phyloP scores from a whole-genome alignment of 2,888 invertebrate species.

The Electrophaes corylata region DNA sequence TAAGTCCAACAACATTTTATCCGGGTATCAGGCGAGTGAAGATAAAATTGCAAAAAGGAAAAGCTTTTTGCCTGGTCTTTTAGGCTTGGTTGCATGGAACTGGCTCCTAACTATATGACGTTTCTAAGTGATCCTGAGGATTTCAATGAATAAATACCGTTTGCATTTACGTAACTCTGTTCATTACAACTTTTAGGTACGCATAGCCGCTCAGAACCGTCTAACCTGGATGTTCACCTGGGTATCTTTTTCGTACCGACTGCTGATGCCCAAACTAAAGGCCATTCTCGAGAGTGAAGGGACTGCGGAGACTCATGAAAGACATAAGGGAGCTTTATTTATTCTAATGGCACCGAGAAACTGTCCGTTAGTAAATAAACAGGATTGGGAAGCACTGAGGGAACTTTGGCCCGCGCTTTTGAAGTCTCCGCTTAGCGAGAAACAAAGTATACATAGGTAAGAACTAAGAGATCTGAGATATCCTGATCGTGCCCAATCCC shows the following conservation, averaged over 20 bases:
- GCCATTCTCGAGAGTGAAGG: slow-evolving; percentile 78
- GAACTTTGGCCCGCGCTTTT: slow-evolving; percentile 92
- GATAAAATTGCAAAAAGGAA: too few species aligned
- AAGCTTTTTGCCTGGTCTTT: too few species aligned
- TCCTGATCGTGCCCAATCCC: too few species aligned
- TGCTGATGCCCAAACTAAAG: slow-evolving; percentile 85
- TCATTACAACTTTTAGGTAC: slow-evolving; percentile 71
- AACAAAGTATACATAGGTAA: slow-evolving; percentile 89
- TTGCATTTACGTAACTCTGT: too few species aligned
- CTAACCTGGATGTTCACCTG: slow-evolving; percentile 86
- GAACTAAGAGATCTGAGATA: too few species aligned
- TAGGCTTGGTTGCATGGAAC: too few species aligned
- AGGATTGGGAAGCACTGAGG: slow-evolving; percentile 89
- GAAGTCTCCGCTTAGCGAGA: slow-evolving; percentile 92
- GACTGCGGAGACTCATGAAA: slow-evolving; percentile 79
- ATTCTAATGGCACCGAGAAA: slow-evolving; percentile 88
- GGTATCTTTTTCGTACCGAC: slow-evolving; percentile 88
- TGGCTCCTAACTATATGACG: too few species aligned
- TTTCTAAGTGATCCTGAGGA: too few species aligned
- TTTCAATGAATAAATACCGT: too few species aligned
- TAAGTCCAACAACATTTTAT: too few species aligned
- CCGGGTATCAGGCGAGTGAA: too few species aligned
- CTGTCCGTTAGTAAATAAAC: slow-evolving; percentile 86
- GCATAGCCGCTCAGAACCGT: slow-evolving; percentile 87
- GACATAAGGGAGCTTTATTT: slow-evolving; percentile 88